phyloP scores from a whole-genome alignment of 2,113 vertebrate genomes.

The Helogale parvula region DNA sequence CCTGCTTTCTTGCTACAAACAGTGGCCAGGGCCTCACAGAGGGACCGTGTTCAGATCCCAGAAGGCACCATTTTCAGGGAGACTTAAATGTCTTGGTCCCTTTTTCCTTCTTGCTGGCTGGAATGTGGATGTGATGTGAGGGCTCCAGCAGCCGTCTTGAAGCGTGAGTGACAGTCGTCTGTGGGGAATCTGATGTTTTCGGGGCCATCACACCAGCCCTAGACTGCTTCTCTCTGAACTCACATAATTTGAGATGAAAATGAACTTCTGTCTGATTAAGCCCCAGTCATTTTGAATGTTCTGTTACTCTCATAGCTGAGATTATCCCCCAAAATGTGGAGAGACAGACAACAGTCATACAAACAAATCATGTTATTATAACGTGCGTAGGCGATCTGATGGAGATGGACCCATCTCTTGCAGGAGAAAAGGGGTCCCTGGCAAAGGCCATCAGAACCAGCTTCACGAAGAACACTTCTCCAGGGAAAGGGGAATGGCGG shows the following conservation, averaged over 20 bases:
- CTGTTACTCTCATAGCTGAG: neutral
- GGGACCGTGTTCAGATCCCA: neutral
- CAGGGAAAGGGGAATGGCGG: neutral
- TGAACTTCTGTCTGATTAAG: neutral
- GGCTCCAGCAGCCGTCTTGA: neutral
- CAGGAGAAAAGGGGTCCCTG: too few species aligned
- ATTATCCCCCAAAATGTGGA: neutral
- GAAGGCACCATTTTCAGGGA: neutral
- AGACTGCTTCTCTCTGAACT: neutral
- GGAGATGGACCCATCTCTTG: too few species aligned
- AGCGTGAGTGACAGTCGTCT: neutral
- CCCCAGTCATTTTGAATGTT: neutral
- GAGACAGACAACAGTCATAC: neutral
- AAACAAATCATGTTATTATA: neutral
- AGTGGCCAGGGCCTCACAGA: neutral
- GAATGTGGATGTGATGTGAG: neutral
- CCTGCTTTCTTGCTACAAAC: neutral
- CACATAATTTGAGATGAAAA: neutral
- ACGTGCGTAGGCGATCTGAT: neutral
- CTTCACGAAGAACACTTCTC: rapidly evolving
- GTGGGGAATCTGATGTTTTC: neutral
- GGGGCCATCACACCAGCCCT: neutral
- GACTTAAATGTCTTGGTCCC: rapidly evolving
- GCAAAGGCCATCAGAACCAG: neutral
- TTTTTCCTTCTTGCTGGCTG: neutral